Percentiles rank a stretch among this genome's conserved stretches.
These are phyloP conservation scores for Rhinoraja longicauda DNA, from an alignment of 2,797 vertebrate species.

Conservation along the genomic window DNA sequence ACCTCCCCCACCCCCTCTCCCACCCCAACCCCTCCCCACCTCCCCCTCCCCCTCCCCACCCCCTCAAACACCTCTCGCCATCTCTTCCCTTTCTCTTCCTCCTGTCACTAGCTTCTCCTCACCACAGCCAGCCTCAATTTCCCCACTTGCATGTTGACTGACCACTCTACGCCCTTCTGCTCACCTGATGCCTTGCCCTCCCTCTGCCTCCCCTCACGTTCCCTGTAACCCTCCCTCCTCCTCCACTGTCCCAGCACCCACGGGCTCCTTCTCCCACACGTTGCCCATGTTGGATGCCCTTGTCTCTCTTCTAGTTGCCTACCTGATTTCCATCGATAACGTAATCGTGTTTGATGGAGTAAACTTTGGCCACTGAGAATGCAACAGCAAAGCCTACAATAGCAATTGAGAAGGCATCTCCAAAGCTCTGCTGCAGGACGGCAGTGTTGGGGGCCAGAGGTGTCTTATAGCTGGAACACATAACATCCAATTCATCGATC, in stretches of 20 bases:
- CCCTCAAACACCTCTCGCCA: not conserved
- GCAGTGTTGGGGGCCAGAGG: constrained; percentile 64
- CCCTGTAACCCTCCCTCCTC: not conserved
- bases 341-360: constrained; percentile 87
- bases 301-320: constrained; percentile 22
- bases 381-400: constrained; percentile 86
- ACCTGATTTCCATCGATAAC: constrained; percentile 85
- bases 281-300: not conserved
- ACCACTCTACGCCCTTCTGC: not conserved
- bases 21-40: no score
- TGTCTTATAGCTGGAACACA: constrained; percentile 64
- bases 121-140: not conserved
- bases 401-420: constrained; percentile 76
- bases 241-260: not conserved
- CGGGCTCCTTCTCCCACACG: no score
- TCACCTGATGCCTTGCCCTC: not conserved
- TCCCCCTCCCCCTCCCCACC: not conserved
- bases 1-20: no score
- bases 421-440: constrained; percentile 61
- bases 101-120: not conserved
- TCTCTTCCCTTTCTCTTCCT: not conserved
- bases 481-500: no score
- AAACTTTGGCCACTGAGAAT: constrained; percentile 87
- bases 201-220: not conserved
- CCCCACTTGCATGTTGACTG: not conserved